These are phyloP conservation scores for Sinodicranocentrus sp. DNA, from an alignment of 2,888 invertebrate genomes.

Conservation along the genomic window DNA sequence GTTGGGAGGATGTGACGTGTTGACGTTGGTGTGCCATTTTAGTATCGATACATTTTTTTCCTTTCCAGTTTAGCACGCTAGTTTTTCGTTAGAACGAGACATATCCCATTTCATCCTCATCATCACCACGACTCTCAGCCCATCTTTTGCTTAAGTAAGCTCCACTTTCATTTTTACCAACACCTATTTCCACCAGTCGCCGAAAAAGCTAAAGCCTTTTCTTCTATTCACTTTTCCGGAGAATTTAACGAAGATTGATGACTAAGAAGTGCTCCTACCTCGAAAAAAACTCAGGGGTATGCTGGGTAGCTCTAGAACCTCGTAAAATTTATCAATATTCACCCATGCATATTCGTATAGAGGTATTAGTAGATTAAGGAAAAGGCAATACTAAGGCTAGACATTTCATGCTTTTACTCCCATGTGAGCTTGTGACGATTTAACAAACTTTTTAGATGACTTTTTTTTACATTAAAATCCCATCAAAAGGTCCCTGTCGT, in stretches of 20 bases:
- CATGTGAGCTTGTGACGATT: conserved; percentile 51
- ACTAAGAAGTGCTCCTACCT: conserved; percentile 34
- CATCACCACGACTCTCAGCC: neutral
- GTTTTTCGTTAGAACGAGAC: neutral
- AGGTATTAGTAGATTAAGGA: neutral
- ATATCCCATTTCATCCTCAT: conserved; percentile 16
- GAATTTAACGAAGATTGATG: conserved; percentile 67
- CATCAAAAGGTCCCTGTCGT: conserved; percentile 57
- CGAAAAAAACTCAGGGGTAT: neutral
- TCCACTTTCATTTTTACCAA: neutral
- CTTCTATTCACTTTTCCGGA: conserved; percentile 54
- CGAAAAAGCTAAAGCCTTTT: neutral
- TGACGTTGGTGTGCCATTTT: no score
- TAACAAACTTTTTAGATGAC: conserved; percentile 55
- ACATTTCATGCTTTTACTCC: conserved; percentile 40
- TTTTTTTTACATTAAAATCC: conserved; percentile 59
- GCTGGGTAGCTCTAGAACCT: no score
- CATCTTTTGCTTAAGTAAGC: neutral
- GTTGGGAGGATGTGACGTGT: neutral
- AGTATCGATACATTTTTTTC: neutral
- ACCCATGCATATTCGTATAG: neutral
- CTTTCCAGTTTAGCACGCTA: neutral
- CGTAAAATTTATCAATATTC: neutral
- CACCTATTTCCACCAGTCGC: conserved; percentile 1
- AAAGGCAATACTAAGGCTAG: neutral